phyloP scores from a whole-genome alignment of 2,797 vertebrate genomes.

The Myoxocephalus aenaeus region DNA sequence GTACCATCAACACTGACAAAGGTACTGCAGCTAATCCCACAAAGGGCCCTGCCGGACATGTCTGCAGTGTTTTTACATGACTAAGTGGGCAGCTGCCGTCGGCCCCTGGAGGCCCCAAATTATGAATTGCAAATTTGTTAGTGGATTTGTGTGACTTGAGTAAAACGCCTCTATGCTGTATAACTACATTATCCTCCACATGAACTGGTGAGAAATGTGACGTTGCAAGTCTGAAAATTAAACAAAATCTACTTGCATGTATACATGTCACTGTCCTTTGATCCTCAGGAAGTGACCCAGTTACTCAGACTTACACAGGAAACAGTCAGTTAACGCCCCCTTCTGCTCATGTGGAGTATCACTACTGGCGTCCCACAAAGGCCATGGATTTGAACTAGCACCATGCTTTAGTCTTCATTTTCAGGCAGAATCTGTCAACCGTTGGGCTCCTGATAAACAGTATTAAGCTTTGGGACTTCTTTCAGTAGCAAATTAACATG shows the following conservation, averaged over 20 bases:
- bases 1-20: neutral
- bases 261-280: neutral
- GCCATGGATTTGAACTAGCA: neutral
- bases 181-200: neutral
- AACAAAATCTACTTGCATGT: neutral
- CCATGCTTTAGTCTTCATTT: neutral
- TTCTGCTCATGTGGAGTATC: neutral
- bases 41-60: neutral
- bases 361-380: neutral
- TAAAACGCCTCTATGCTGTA: neutral
- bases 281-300: neutral
- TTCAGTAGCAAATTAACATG: neutral
- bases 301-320: neutral
- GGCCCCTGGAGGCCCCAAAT: no score
- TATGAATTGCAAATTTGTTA: no score
- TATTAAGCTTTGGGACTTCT: neutral
- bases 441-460: neutral
- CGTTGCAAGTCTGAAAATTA: neutral
- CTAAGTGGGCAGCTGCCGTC: no score
- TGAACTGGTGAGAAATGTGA: neutral
- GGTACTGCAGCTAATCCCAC: neutral
- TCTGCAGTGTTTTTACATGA: neutral
- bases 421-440: neutral
- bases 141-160: no score
- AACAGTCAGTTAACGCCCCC: slow-evolving; percentile 2